Conservation (phyloP, 2,888 invertebrate species). For the Fissipunctia ypsillon region DNA sequence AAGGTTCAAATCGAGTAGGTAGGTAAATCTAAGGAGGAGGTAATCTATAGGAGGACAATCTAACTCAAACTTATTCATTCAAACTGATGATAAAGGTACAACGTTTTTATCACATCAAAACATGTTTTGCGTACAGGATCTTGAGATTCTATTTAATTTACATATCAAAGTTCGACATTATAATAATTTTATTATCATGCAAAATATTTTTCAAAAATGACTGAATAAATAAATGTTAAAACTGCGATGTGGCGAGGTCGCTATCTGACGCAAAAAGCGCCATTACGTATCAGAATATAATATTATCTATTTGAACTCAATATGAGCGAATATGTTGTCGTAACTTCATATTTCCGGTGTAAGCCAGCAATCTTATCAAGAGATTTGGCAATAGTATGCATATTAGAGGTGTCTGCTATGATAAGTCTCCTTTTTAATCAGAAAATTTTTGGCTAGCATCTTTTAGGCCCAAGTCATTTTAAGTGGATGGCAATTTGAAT, state of each 20-base stretch:
- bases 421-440: not conserved
- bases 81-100: constrained; percentile 1
- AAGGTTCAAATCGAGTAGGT: not conserved
- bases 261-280: not conserved
- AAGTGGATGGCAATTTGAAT: not conserved
- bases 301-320: not conserved
- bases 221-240: too few relatives aligned
- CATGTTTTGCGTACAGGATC: constrained; percentile 10
- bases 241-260: too few relatives aligned
- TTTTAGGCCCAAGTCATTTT: not conserved
- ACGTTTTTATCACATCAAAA: constrained; percentile 9
- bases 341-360: constrained; percentile 8
- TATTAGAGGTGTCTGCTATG: not conserved
- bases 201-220: constrained; percentile 3
- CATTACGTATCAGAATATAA: not conserved
- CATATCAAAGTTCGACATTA: not conserved
- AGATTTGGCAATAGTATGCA: constrained; percentile 11
- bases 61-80: constrained; percentile 3
- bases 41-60: not conserved
- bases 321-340: constrained; percentile 5
- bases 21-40: not conserved
- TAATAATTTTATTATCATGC: not conserved
- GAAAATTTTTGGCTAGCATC: not conserved
- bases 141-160: not conserved
- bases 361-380: constrained; percentile 30